A percentile compares a stretch with the other conserved stretches of the same genome.
Conservation (phyloP, 2,888 invertebrate species). For the Ametastegia equiseti region DNA sequence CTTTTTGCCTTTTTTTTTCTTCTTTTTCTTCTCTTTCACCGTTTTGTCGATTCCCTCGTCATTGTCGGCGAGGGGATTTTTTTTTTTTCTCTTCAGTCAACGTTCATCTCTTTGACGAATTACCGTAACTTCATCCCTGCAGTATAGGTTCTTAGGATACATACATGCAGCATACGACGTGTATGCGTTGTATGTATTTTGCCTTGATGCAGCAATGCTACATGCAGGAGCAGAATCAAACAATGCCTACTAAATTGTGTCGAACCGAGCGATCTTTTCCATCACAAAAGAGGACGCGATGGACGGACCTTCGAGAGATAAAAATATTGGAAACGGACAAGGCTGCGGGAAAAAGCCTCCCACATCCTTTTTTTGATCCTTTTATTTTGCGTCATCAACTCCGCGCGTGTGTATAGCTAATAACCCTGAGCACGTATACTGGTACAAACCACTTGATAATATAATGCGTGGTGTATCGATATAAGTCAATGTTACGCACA, state of each 20-base stretch:
- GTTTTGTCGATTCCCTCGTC: constrained; percentile 26
- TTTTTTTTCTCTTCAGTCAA: not conserved
- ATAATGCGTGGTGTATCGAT: no score
- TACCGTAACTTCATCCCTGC: not conserved
- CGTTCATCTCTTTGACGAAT: constrained; percentile 32
- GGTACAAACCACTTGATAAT: no score
- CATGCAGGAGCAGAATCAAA: not conserved
- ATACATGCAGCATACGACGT: no score
- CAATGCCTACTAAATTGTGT: constrained; percentile 41
- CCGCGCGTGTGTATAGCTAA: not conserved
- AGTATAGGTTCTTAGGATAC: no score
- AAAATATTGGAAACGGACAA: not conserved
- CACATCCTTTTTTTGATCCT: not conserved
- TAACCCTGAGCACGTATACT: no score
- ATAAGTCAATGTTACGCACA: no score
- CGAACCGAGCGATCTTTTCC: not conserved
- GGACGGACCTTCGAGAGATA: not conserved
- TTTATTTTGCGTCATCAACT: not conserved
- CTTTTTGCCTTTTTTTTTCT: not conserved
- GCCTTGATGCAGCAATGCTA: no score
- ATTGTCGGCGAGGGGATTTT: not conserved
- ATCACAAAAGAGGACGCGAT: no score
- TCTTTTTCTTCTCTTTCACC: not conserved
- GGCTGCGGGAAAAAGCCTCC: not conserved
- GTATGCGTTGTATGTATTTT: no score